phyloP scores from a whole-genome alignment of 2,888 invertebrate genomes.

The Pollenia angustigena region DNA sequence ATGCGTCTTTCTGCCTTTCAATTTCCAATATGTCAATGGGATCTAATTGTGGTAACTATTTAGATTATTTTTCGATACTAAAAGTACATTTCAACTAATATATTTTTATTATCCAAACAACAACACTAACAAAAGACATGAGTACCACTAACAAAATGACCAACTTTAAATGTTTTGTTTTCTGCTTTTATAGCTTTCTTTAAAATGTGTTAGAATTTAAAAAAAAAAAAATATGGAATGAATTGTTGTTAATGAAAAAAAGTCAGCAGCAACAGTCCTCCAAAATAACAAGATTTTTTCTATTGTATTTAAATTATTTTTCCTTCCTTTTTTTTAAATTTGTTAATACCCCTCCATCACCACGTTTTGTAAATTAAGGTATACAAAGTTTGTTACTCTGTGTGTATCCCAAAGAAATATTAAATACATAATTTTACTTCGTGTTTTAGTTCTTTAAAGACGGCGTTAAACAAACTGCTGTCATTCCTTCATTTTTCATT shows the following conservation, averaged over 20 bases:
- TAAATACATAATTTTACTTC: too few relatives aligned
- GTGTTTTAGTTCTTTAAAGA: too few relatives aligned
- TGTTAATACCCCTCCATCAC: neutral
- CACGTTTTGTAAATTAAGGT: too few relatives aligned
- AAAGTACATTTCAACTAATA: neutral
- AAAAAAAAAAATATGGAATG: conserved; percentile 6
- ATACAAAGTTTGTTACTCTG: too few relatives aligned
- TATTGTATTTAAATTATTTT: neutral
- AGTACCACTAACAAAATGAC: conserved; percentile 16
- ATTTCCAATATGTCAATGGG: too few relatives aligned
- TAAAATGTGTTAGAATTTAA: neutral
- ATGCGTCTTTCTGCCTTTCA: too few relatives aligned
- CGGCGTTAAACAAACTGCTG: too few relatives aligned
- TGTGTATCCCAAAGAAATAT: too few relatives aligned
- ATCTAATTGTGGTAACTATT: too few relatives aligned
- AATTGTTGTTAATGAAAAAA: conserved; percentile 32
- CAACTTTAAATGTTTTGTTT: conserved; percentile 47
- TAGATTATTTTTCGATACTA: neutral
- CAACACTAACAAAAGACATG: too few relatives aligned
- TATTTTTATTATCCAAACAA: neutral
- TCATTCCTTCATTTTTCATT: too few relatives aligned
- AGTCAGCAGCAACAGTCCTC: neutral
- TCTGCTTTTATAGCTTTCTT: conserved; percentile 18
- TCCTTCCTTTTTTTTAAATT: neutral
- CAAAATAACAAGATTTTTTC: conserved; percentile 19